Conservation (phyloP, 2,888 invertebrate species). For the Caenorhabditis imperialis region DNA sequence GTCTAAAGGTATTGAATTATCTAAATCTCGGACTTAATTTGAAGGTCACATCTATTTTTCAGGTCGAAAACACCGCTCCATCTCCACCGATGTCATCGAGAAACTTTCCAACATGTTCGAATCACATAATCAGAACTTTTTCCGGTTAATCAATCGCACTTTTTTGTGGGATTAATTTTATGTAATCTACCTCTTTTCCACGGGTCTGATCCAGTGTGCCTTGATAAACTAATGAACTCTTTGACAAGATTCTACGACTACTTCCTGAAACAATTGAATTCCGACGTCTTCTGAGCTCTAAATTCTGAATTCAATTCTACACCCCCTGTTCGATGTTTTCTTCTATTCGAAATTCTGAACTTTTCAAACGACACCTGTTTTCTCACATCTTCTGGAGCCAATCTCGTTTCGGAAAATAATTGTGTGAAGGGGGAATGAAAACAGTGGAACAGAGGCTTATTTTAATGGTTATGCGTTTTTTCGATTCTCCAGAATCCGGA, state of each 20-base stretch:
- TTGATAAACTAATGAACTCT: too few species aligned
- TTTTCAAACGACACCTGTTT: slow-evolving; percentile 30
- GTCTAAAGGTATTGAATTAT: slow-evolving; percentile 52
- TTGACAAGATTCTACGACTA: too few species aligned
- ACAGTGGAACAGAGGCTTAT: slow-evolving; percentile 41
- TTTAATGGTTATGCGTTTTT: slow-evolving; percentile 44
- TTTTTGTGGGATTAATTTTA: slow-evolving; percentile 55
- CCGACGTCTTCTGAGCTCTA: background rate
- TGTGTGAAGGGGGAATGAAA: slow-evolving; percentile 26
- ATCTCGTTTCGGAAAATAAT: slow-evolving; percentile 34
- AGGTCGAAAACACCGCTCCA: slow-evolving; percentile 69
- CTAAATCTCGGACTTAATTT: background rate
- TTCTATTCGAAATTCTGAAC: background rate
- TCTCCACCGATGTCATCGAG: slow-evolving; percentile 38
- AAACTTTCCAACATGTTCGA: slow-evolving; percentile 58
- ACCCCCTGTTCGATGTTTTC: background rate
- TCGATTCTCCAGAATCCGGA: too few species aligned
- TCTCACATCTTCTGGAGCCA: slow-evolving; percentile 32
- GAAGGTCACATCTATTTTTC: slow-evolving; percentile 5
- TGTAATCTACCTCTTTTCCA: slow-evolving; percentile 15
- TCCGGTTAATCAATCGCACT: slow-evolving; percentile 62
- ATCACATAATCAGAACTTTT: slow-evolving; percentile 71
- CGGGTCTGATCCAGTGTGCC: slow-evolving; percentile 26
- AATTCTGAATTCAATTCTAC: background rate
- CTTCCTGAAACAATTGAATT: slow-evolving; percentile 26